Evolutionary conservation across 92 coral and sea anemone species (phyloP).

Genomic region (Zoanthus sansibaricus): DNA sequence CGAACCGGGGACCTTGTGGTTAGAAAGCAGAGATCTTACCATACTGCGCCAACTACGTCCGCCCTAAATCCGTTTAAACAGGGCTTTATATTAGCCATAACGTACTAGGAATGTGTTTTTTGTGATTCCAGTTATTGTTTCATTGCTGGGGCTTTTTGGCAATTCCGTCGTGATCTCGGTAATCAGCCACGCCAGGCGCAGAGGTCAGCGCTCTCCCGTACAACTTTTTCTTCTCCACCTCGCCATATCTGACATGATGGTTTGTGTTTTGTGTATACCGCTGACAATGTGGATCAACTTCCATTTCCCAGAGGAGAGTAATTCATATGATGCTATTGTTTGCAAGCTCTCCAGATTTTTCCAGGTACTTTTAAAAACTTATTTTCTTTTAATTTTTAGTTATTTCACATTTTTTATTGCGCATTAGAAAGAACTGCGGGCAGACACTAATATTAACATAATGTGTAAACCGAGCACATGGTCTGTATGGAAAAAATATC

Average conservation of each 20-base stretch:
- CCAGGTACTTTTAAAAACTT: constrained; percentile 59
- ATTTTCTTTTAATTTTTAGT: neutral
- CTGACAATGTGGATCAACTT: constrained; percentile 84
- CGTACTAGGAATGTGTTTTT: neutral
- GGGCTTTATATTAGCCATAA: neutral
- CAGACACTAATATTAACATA: no score
- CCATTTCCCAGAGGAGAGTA: constrained; percentile 58
- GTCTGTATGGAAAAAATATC: no score
- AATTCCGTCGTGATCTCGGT: constrained; percentile 74
- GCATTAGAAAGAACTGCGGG: no score
- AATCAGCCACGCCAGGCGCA: constrained; percentile 65
- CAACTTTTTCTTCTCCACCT: constrained; percentile 80
- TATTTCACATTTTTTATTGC: neutral
- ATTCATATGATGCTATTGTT: constrained; percentile 53
- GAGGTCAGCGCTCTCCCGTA: constrained; percentile 80
- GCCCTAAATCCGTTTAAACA: no score
- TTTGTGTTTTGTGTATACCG: constrained; percentile 81
- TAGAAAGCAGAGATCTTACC: no score
- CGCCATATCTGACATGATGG: constrained; percentile 87
- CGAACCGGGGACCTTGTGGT: no score
- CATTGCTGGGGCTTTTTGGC: constrained; percentile 77
- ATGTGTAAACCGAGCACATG: no score
- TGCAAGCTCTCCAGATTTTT: constrained; percentile 80
- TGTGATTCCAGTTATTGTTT: constrained; percentile 54
- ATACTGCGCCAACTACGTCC: no score